Base-by-base conservation (phyloP, 2,888 invertebrate species). In the Tupiocoris notatus region DNA sequence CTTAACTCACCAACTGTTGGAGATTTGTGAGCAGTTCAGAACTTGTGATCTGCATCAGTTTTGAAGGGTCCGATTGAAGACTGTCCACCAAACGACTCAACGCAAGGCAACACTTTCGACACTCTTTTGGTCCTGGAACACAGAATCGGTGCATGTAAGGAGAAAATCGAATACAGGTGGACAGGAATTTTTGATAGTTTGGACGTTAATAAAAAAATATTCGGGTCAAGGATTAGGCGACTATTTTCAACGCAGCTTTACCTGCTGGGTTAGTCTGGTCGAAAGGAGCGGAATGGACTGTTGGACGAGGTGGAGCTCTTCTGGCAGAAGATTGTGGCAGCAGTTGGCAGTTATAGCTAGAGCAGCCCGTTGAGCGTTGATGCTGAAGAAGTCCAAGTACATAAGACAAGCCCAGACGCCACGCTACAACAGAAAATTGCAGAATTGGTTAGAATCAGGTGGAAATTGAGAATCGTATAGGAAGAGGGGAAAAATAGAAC, bases 381-480 rank as follows among this genome's bases (percentile, higher is more conserved):
- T 96, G 64, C 98, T 97, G 87, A 99, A 99, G 88, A 99, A 99
- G 84, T 99, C 99, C 83, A 99, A 88, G 84, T 95, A 98, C 82
- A 93, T 97, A 80, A 99, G 89, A 84, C 98, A 98, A 1, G 98
- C 95, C 2, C 95, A 91, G 1, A 99, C 97, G 25, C 98, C 98
- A 80, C 95, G 91, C 94, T 95, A 85, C 75, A 86, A 85, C 2
- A 67, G 21, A 1, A 1, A 2, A 56, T 1, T 63, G 25, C 7
- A 67, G 7, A 59, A 59, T 59, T 59, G 17, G 17, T 59, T 16
- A 7, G 54, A 54, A 7, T 54, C 12, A 54, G 54, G 12, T 12
- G 54, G 12, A 54, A 54, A 7, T 12, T 12, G 12, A 54, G 54
- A 54, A 54, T 9, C 54, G 54, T 59, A 59, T n/a, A n/a, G n/a